phyloP scores from a whole-genome alignment of 2,888 invertebrate genomes.

The Rhaphigaster nebulosa region DNA sequence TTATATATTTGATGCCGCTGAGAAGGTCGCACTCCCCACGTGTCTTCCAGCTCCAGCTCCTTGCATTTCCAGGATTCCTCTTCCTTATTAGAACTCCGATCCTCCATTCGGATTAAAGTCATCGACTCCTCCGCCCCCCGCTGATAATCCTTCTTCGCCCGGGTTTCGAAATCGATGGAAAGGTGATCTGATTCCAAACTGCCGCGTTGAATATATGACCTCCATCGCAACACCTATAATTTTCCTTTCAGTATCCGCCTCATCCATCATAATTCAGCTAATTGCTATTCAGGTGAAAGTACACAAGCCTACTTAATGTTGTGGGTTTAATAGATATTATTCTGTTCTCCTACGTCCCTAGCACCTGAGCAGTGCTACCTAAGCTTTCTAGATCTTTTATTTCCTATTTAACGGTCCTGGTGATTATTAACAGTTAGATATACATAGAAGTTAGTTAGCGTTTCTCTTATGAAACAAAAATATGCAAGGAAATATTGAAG shows the following conservation, averaged over 20 bases:
- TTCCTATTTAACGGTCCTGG: neutral
- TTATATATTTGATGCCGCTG: constrained; percentile 7
- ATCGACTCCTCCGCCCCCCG: neutral
- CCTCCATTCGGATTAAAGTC: neutral
- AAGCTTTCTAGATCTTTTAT: neutral
- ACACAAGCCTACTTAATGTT: neutral
- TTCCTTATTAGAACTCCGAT: constrained; percentile 16
- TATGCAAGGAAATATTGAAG: no score
- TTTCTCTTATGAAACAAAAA: no score
- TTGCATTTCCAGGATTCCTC: neutral
- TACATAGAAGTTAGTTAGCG: neutral
- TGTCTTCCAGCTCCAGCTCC: neutral
- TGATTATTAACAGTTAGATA: neutral
- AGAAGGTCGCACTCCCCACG: constrained; percentile 31
- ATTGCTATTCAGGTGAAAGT: constrained; percentile 34
- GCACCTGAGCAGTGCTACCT: neutral
- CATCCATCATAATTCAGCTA: constrained; percentile 23
- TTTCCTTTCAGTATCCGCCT: neutral
- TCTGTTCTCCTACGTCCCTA: neutral
- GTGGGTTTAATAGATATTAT: constrained; percentile 31
- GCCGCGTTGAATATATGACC: neutral
- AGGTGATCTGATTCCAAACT: neutral
- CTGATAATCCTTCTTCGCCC: neutral
- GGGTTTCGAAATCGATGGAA: neutral
- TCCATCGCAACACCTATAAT: neutral